phyloP scores from a whole-genome alignment of 2,797 vertebrate species.

The Ctenopoma multispine region DNA sequence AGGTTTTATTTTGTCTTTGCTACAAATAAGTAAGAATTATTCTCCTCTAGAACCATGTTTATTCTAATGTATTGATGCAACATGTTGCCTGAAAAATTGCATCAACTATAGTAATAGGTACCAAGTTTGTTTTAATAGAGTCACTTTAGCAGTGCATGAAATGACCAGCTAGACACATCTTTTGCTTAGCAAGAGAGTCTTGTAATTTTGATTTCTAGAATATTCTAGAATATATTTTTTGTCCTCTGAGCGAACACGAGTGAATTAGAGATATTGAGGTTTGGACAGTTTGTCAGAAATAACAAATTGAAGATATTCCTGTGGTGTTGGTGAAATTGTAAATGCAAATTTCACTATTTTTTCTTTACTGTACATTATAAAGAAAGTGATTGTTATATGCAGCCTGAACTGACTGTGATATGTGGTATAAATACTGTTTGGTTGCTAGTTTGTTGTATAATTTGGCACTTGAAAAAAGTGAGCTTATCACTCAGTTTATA shows the following conservation, averaged over 20 bases:
- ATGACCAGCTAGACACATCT: neutral
- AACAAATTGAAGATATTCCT: neutral
- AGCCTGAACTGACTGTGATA: neutral
- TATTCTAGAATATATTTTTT: too few species aligned
- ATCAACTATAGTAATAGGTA: too few species aligned
- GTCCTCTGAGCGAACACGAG: too few species aligned
- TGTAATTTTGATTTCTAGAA: too few species aligned
- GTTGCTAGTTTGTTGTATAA: constrained; percentile 2
- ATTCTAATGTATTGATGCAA: neutral
- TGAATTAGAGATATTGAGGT: neutral
- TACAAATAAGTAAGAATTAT: neutral
- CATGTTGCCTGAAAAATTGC: neutral
- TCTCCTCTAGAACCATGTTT: neutral
- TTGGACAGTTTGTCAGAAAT: neutral
- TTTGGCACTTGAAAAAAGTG: constrained; percentile 11
- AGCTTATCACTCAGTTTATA: constrained; percentile 4
- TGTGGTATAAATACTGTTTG: constrained; percentile 2
- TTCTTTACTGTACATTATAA: too few species aligned
- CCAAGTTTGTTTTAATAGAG: constrained; percentile 12
- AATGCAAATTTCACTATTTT: too few species aligned
- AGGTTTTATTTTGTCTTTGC: constrained; percentile 19
- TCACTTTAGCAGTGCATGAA: neutral
- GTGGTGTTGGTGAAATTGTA: too few species aligned
- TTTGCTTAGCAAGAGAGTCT: too few species aligned
- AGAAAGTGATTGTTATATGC: neutral